Base-by-base conservation (phyloP, 2,888 invertebrate species). In the Chrysolina americana region DNA sequence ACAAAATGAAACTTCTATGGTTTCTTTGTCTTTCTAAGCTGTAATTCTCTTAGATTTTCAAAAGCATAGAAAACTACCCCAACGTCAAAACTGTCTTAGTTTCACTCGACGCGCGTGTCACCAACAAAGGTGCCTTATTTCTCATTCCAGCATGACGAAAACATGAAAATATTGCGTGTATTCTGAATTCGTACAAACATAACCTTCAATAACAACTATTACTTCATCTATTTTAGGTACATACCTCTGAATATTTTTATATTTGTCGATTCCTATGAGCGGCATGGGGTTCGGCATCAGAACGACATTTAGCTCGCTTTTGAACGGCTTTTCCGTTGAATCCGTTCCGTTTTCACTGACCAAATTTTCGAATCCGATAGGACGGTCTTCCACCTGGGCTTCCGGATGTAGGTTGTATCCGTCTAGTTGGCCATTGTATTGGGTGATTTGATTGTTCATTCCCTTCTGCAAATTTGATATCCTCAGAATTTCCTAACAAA, bases 211-310 rank as follows among this genome's bases (percentile, higher is more conserved):
- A n/a, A n/a, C n/a, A n/a, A n/a, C n/a, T n/a, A n/a, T n/a, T n/a
- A n/a, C n/a, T n/a, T n/a, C 2, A 28, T 28, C 2, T 28, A 36
- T 28, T 23, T 28, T 9, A 28, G 19, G n/a, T 36, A 41, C 65
- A 72, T 75, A 83, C 83, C 82, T 83, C 78, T 86, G 84, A 23
- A 88, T 81, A 63, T 86, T 84, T 71, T 83, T 84, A 80, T 88
- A 89, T 80, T 88, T 89, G 65, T 88, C 89, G 63, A 88, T 85
- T 23, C 87, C 88, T 2, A 89, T 83, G 23, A 89, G 76, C 0
- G 88, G 87, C 89, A 89, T 89, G 8, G 89, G 87, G 68, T 87
- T 87, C 0, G 89, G 89, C 86, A 89, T 87, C 68, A 89, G 76
- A 2, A 88, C 87, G 10, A 89, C 88, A 71, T 85, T 88, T 41